A percentile compares a stretch with the other conserved stretches of the same genome.
Conservation (phyloP, 35 echinoderm and acorn worm species). For the Lytechinus variegatus region DNA sequence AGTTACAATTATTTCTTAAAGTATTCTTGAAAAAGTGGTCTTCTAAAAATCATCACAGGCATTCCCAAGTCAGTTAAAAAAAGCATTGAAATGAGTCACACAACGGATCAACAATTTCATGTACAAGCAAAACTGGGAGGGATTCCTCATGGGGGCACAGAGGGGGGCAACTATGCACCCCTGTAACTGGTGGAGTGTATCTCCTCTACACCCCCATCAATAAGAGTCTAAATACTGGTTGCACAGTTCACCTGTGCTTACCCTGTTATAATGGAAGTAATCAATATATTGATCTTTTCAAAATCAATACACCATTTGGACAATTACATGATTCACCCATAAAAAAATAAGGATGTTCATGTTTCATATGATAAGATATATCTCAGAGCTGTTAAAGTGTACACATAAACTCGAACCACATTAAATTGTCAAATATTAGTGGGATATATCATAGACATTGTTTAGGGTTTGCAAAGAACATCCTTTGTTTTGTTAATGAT, state of each 20-base stretch:
- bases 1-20: too few relatives aligned
- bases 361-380: background rate
- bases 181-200: constrained; percentile 1
- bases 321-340: background rate
- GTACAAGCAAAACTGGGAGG: background rate
- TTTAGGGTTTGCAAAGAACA: too few relatives aligned
- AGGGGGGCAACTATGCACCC: background rate
- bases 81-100: background rate
- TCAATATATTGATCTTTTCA: background rate
- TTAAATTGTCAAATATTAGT: background rate
- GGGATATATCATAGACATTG: too few relatives aligned
- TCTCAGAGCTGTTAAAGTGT: background rate
- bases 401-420: background rate
- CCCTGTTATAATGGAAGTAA: background rate
- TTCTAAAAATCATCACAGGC: background rate
- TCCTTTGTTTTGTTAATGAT: too few relatives aligned
- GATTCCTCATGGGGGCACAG: background rate
- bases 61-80: background rate
- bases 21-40: background rate
- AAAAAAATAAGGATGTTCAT: background rate
- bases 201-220: background rate
- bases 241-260: background rate
- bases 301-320: background rate
- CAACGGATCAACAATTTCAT: background rate
- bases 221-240: background rate